phyloP scores from a whole-genome alignment of 2,888 invertebrate genomes.

The Chamaedrilus cognettii region DNA sequence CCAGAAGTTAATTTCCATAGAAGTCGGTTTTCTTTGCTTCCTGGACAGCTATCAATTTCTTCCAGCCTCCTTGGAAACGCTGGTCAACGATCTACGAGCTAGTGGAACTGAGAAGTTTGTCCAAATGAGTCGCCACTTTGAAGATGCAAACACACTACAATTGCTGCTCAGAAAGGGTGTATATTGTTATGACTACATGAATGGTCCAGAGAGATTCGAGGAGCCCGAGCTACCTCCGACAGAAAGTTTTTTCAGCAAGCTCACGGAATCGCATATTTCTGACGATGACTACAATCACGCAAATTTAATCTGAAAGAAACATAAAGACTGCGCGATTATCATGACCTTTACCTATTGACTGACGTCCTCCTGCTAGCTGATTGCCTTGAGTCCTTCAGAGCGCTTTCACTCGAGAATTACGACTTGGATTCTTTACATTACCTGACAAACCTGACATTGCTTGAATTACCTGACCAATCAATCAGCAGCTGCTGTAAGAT shows the following conservation, averaged over 20 bases:
- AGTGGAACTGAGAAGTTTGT: no score
- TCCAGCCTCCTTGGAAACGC: no score
- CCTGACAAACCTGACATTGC: no score
- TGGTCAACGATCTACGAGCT: no score
- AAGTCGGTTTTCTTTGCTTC: no score
- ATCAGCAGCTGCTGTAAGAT: slow-evolving; percentile 45
- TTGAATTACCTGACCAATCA: no score
- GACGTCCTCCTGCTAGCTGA: slow-evolving; percentile 19
- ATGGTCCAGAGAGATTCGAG: background rate
- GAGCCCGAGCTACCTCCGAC: slow-evolving; percentile 9
- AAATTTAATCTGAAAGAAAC: slow-evolving; percentile 11
- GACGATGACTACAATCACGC: slow-evolving; percentile 17
- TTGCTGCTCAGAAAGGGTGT: no score
- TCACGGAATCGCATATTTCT: slow-evolving; percentile 5
- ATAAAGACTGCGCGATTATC: slow-evolving; percentile 17
- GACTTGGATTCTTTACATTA: slow-evolving; percentile 38
- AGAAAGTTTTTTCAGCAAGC: slow-evolving; percentile 12
- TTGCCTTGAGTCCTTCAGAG: slow-evolving; percentile 25
- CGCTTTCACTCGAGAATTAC: slow-evolving; percentile 36
- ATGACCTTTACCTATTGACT: slow-evolving; percentile 20
- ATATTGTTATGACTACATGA: slow-evolving; percentile 19
- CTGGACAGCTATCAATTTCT: no score
- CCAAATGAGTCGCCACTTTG: no score
- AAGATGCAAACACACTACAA: no score
- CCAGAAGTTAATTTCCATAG: no score